Base-by-base conservation (phyloP, 2,113 vertebrate genomes). In the Triplophysa rosa region DNA sequence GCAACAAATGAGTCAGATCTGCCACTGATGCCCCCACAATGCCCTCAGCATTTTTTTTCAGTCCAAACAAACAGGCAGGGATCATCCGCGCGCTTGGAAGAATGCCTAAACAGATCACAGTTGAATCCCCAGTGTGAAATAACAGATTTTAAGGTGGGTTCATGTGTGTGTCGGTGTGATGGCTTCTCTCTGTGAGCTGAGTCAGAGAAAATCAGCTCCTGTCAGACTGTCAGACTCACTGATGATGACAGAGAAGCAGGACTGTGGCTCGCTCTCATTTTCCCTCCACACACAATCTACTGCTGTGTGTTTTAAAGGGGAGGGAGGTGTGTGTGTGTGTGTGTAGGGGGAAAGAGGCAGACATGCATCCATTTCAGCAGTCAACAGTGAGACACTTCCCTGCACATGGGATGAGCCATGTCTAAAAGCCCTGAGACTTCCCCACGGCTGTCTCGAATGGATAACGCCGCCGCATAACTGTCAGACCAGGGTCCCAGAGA, bases 191-290 rank as follows among this genome's bases (percentile, higher is more conserved):
- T 70, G n/a, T 64, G 29, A 80, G 87, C 82, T 83, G 85, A 89
- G 86, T 88, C 88, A 87, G 87, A 89, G 86, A 82, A 84, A 78
- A 67, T 75, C 68, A 82, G 82, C 63, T 61, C 64, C 82, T 84
- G 82, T 85, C 86, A 88, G 81, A 80, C 84, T 91, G 90, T 91
- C 88, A 85, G 84, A 85, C 63, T 85, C 59, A 81, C 84, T 82
- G 89, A 90, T 89, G 87, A 78, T 84, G 86, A 89, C 89, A 87
- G 82, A 88, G 80, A 73, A 81, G 65, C 86, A 82, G 63, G 80
- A 83, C 83, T 89, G 79, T 45, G 68, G 84, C 49, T 52, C 82
- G 85, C 81, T 80, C 65, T 82, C 82, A 83, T 84, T 80, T 77
- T 64, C 69, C 23, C 74, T 77, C 52, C 26, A 65, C 16, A 21